phyloP scores from a whole-genome alignment of 2,797 vertebrate genomes.

The Clarias pachynema region DNA sequence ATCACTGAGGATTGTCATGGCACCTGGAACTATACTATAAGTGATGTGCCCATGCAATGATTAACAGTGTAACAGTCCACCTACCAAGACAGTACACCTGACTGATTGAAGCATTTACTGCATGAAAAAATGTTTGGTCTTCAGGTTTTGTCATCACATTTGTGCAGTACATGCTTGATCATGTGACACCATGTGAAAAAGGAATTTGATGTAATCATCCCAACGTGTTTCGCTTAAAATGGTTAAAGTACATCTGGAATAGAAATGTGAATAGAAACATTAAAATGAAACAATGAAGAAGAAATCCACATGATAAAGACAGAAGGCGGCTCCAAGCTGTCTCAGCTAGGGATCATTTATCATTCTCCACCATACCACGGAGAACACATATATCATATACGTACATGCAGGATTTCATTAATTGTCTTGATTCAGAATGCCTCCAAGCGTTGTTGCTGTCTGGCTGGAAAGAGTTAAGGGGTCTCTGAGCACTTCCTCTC shows the following conservation, averaged over 20 bases:
- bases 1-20: conserved; percentile 5
- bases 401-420: not conserved
- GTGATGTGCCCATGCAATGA: not conserved
- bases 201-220: not conserved
- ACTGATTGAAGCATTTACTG: conserved; percentile 31
- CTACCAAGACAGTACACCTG: not conserved
- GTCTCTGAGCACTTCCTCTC: conserved; percentile 31
- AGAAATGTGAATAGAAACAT: not conserved
- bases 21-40: not conserved
- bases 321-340: not conserved
- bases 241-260: not conserved
- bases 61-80: conserved; percentile 1
- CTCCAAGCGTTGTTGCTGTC: conserved; percentile 33
- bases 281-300: not conserved
- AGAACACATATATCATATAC: conserved; percentile 22
- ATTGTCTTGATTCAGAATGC: conserved; percentile 19
- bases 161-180: conserved; percentile 9
- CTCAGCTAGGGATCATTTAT: conserved; percentile 24
- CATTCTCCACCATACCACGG: conserved; percentile 24
- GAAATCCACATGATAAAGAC: conserved; percentile 9
- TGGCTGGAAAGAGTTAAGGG: conserved; percentile 39
- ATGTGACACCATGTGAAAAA: not conserved
- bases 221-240: not conserved
- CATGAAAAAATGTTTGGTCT: conserved; percentile 5
- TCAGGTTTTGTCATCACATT: not conserved